Evolutionary conservation across 1,140 invertebrate genomes (phyloP).

Genomic region (Bombus polaris): DNA sequence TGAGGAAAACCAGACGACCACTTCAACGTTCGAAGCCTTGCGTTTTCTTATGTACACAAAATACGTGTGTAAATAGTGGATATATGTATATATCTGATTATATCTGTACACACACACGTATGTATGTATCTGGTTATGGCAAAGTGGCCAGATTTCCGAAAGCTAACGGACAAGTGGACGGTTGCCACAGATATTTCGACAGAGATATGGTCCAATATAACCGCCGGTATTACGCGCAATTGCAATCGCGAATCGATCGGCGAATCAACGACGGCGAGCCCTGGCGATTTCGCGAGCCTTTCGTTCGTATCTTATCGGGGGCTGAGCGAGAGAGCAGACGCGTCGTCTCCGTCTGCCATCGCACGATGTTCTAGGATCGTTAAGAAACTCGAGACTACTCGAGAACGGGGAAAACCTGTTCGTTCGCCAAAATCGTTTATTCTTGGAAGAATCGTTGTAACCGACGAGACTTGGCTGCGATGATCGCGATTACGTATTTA

Average conservation of each 20-base stretch:
- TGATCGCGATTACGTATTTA: too few relatives aligned
- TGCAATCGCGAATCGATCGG: conserved; percentile 9
- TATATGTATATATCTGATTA: too few relatives aligned
- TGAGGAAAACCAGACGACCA: too few relatives aligned
- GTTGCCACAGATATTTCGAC: too few relatives aligned
- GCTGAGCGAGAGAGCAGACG: conserved; percentile 10
- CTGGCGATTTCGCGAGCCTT: background rate
- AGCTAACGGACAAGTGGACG: too few relatives aligned
- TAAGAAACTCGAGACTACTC: background rate
- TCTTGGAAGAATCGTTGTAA: too few relatives aligned
- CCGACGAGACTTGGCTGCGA: too few relatives aligned
- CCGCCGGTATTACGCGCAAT: conserved; percentile 15
- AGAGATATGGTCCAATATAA: background rate
- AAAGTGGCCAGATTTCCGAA: too few relatives aligned
- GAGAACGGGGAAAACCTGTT: background rate
- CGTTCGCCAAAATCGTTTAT: too few relatives aligned
- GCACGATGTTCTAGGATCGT: background rate
- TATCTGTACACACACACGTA: too few relatives aligned
- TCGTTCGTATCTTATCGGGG: conserved; percentile 31
- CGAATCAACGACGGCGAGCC: conserved; percentile 19
- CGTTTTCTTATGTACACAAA: background rate
- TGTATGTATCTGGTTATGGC: too few relatives aligned
- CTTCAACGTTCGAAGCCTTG: too few relatives aligned
- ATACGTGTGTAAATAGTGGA: background rate
- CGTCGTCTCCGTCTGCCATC: background rate